Conservation (phyloP, 2,888 invertebrate genomes). For the Phortica magna region DNA sequence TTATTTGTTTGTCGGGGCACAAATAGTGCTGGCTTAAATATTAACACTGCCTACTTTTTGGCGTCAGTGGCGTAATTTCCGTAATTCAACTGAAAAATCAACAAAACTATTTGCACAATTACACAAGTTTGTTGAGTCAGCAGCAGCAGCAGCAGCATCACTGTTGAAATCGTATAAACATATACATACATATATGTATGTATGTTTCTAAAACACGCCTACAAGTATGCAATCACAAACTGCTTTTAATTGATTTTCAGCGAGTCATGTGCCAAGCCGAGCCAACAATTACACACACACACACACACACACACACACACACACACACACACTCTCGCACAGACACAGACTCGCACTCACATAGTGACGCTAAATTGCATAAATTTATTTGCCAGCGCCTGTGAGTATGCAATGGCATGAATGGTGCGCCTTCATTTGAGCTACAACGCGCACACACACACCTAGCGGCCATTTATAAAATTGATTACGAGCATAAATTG, state of each 20-base stretch:
- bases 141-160: background rate
- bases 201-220: constrained; percentile 31
- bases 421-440: constrained; percentile 25
- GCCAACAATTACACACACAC: constrained; percentile 48
- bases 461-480: constrained; percentile 67
- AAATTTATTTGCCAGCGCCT: constrained; percentile 62
- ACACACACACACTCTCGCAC: background rate
- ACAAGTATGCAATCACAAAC: constrained; percentile 65
- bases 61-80: constrained; percentile 3
- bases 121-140: constrained; percentile 7
- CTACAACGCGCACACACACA: constrained; percentile 30
- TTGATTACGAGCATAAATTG: constrained; percentile 74
- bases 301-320: constrained; percentile 22
- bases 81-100: constrained; percentile 12
- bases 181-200: background rate
- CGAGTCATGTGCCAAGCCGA: constrained; percentile 37
- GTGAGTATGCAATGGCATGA: background rate
- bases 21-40: background rate
- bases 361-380: constrained; percentile 61
- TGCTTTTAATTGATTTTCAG: constrained; percentile 68
- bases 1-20: no score
- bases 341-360: constrained; percentile 22
- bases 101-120: constrained; percentile 4
- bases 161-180: background rate
- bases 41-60: background rate